Evolutionary conservation across 2,888 invertebrate species (phyloP), one percentile per base, ranked within the genome.

Genomic region (Thymelicus acteon): DNA sequence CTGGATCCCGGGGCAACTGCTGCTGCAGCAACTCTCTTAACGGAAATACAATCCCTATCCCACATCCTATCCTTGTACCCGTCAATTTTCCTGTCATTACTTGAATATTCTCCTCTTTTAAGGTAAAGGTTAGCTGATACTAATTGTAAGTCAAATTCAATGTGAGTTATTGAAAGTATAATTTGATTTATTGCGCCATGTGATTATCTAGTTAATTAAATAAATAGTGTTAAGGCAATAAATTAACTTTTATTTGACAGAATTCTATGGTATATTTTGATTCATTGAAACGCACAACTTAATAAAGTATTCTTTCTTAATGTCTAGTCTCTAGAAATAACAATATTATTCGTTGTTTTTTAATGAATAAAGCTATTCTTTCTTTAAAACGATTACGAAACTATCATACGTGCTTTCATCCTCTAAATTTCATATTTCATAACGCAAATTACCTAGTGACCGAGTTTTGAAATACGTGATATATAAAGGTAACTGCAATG

Each of bases 391-490:
- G 58, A 72, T 74, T 64, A 67, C 63, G 72, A 72, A 72, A 72
- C 69, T 52, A 73, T 62, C 31, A 75, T 77, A 91, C 90, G 90
- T 91, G 90, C 82, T 79, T 74, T 73, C 71, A 61, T 74, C 73
- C 74, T 73, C 65, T 73, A 79, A 80, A 75, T 62, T 67, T 62
- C 40, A 61, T 47, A 72, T 87, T 85, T 77, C 85, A 75, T 82
- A 82, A 88, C 72, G 60, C 44, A 74, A 65, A 69, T 76, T 82
- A 52, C 82, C 84, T 67, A 80, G 78, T 86, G 80, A 85, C 82
- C 80, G 77, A 82, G 75, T 90, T 90, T 89, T 85, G 89, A 84
- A 90, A 91, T 78, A 73, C 71, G 73, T 77, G 78, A 80, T 86
- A 85, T 91, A 90, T 88, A 90, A 83, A 31, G 85, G 77, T 78